Percentiles rank a stretch among this genome's conserved stretches.
These are phyloP conservation scores for Merluccius polli DNA, from an alignment of 2,797 vertebrate species.

Conservation along the genomic window DNA sequence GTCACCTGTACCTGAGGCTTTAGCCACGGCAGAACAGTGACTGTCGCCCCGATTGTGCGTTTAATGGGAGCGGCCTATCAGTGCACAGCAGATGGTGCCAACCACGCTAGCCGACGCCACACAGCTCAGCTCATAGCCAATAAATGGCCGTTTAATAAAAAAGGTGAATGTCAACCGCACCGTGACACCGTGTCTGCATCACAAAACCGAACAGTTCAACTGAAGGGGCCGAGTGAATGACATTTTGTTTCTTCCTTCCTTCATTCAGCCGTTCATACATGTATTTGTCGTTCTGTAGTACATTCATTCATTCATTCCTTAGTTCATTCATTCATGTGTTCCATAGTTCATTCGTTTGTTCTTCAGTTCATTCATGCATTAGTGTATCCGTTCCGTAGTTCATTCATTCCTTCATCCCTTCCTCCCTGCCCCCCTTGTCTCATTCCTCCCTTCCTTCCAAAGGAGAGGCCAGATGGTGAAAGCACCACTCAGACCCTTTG, in stretches of 20 bases:
- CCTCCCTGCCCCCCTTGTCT: too few relatives aligned
- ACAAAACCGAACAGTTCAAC: constrained; percentile 17
- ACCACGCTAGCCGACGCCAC: constrained; percentile 28
- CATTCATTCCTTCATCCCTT: background rate
- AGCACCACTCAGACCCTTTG: background rate
- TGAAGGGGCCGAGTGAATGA: too few relatives aligned
- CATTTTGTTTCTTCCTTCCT: too few relatives aligned
- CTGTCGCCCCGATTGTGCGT: constrained; percentile 58
- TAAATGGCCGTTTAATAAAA: constrained; percentile 51
- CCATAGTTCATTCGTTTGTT: too few relatives aligned
- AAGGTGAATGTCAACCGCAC: constrained; percentile 38
- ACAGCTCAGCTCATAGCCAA: constrained; percentile 44
- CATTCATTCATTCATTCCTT: too few relatives aligned
- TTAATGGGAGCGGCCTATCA: constrained; percentile 69
- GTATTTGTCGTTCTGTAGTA: too few relatives aligned
- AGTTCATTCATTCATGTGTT: too few relatives aligned
- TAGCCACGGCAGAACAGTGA: constrained; percentile 48
- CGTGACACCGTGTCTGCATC: constrained; percentile 29
- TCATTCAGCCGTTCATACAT: too few relatives aligned
- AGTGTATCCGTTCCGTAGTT: too few relatives aligned
- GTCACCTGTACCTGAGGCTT: constrained; percentile 67
- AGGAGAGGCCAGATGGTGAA: background rate
- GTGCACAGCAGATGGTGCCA: constrained; percentile 63
- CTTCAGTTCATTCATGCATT: too few relatives aligned
- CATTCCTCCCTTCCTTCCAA: background rate